Evolutionary conservation across 2,113 vertebrate species (phyloP), one percentile per base, ranked within the genome.

Genomic region (Hucho hucho): DNA sequence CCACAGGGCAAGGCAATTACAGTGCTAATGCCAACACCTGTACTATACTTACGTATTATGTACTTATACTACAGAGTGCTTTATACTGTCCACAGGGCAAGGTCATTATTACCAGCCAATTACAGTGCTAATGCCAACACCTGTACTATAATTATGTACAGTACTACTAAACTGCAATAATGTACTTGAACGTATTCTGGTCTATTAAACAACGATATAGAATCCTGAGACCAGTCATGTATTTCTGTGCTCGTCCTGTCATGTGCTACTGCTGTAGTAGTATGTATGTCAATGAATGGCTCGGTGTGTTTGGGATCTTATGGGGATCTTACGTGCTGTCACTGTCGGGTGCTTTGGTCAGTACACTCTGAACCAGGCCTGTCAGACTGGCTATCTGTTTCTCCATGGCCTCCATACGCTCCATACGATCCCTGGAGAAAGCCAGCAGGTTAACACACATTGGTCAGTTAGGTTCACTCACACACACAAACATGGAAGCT

Each of bases 401-500:
- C 89, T 99, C 98, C 98, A 99, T 99, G 2, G 98, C 98, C 80
- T 99, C 98, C 98, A 99, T 99, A 16, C 98, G 93, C 86, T 99
- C 97, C 88, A 92, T 85, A 18, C 91, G 89, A 66, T 90, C 88
- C 79, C 90, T 91, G 28, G 29, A 29, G 32, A 16, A 46, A 49
- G 16, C 49, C 16, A 53, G 49, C 49, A 13, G 75, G 49, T 53
- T 53, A 18, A 18, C 49, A 53, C 49, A 18, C 49, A 18, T 14
- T 53, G 49, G 49, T 16, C 49, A 53, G 14, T 53, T 53, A 53
- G 49, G 49, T 13, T 20, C 58, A 7, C 58, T 2, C 58, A 61
- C 58, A 61, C 58, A 61, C 58, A 61, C 58, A 18, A 61, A 64
- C 28, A 63, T 18, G 18, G 16, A 56, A 14, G 5, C 53, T 14